phyloP scores from a whole-genome alignment of 2,797 vertebrate species.

The Halcyon badia region DNA sequence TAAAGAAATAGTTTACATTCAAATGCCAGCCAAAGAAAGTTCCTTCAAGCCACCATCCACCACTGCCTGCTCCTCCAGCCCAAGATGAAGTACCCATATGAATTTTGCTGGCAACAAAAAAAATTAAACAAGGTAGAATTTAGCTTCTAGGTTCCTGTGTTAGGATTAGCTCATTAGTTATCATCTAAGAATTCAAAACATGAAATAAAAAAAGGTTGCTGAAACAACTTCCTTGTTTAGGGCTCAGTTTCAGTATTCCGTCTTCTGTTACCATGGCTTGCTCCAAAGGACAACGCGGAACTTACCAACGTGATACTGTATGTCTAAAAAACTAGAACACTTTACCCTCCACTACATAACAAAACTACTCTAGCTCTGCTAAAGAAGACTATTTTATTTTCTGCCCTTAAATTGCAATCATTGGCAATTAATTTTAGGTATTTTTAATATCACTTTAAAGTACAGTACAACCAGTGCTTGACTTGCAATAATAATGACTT shows the following conservation, averaged over 20 bases:
- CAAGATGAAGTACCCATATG: background rate
- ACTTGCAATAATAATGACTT: background rate
- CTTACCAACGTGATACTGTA: rapidly evolving
- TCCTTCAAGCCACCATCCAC: background rate
- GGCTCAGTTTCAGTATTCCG: background rate
- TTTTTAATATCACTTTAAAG: background rate
- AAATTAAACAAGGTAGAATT: background rate
- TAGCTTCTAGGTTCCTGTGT: background rate
- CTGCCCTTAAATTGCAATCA: background rate
- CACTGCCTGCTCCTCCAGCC: background rate
- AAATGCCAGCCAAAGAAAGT: background rate
- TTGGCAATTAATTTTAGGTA: background rate
- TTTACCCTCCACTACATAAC: background rate
- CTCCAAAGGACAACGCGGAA: background rate
- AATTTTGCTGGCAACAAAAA: background rate
- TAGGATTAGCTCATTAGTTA: background rate
- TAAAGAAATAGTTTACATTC: background rate
- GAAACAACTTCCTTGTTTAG: background rate
- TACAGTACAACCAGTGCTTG: background rate
- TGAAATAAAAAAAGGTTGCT: background rate
- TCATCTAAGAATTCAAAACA: background rate
- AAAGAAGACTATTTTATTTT: background rate
- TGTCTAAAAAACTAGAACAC: background rate
- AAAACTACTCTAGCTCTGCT: background rate
- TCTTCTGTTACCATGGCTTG: background rate